A percentile compares a stretch with the other conserved stretches of the same genome.
phyloP scores from a whole-genome alignment of 2,888 invertebrate species.

The Conchocele bisecta region DNA sequence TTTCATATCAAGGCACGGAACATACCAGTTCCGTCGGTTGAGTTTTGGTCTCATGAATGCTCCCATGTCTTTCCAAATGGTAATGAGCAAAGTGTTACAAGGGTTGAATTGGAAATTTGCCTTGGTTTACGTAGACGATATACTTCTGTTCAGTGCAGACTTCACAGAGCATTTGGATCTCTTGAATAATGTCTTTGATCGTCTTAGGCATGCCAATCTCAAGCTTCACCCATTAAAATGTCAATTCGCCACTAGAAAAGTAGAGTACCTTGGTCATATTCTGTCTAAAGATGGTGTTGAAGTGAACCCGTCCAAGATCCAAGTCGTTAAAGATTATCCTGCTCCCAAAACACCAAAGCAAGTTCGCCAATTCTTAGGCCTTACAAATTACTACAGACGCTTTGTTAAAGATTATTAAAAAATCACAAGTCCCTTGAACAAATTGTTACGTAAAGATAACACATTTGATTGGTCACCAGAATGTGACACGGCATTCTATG shows the following conservation, averaged over 20 bases:
- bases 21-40: conserved; percentile 25
- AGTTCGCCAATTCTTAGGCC: conserved; percentile 41
- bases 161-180: conserved; percentile 32
- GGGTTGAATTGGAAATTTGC: conserved; percentile 49
- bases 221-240: conserved; percentile 42
- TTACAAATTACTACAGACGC: conserved; percentile 47
- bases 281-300: conserved; percentile 50
- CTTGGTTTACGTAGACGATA: conserved; percentile 60
- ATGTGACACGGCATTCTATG: conserved; percentile 34
- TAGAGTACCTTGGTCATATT: conserved; percentile 37
- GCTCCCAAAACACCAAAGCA: conserved; percentile 42
- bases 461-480: conserved; percentile 47
- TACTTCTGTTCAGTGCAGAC: conserved; percentile 33
- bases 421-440: conserved; percentile 49
- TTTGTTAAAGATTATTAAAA: conserved; percentile 51
- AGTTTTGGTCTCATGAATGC: conserved; percentile 31
- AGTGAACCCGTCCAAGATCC: conserved; percentile 43
- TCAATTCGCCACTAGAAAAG: conserved; percentile 20
- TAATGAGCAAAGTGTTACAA: conserved; percentile 22
- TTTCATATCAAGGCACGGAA: conserved; percentile 30
- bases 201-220: conserved; percentile 34
- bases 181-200: conserved; percentile 31
- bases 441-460: conserved; percentile 36
- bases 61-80: conserved; percentile 28
- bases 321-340: conserved; percentile 37